These are phyloP conservation scores for Cephalopachus bancanus DNA, from an alignment of 2,797 vertebrate species.

Conservation along the genomic window DNA sequence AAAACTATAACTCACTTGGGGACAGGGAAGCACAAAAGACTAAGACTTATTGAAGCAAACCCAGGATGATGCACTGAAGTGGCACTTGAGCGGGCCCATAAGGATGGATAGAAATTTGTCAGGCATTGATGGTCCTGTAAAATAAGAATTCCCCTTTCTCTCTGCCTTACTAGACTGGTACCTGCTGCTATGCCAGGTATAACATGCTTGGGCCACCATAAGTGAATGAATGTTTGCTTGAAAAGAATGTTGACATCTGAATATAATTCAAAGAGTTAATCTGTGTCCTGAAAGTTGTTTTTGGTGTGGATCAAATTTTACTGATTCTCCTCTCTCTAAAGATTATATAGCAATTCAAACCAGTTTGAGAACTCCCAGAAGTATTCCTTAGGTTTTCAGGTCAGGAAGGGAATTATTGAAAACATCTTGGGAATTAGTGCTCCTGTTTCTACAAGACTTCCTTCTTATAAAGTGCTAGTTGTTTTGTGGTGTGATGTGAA, in stretches of 20 bases:
- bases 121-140: neutral
- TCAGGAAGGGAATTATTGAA: conserved; percentile 11
- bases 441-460: conserved; percentile 30
- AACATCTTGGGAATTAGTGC: neutral
- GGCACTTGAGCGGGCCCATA: neutral
- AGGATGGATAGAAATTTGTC: neutral
- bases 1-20: neutral
- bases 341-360: conserved; percentile 31
- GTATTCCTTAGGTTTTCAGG: neutral
- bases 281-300: conserved; percentile 29
- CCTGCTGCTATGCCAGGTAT: neutral
- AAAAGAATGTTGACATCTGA: conserved; percentile 28
- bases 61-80: neutral
- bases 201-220: neutral
- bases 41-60: neutral
- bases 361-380: neutral
- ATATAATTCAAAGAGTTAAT: neutral
- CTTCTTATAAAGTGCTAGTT: neutral
- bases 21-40: neutral
- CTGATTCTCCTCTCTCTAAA: neutral
- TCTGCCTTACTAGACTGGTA: neutral
- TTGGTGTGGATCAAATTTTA: neutral
- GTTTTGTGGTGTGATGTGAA: neutral
- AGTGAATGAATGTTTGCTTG: neutral
- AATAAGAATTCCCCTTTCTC: neutral